Conservation (phyloP, 2,888 invertebrate genomes). For the Meghimatium bilineatum region DNA sequence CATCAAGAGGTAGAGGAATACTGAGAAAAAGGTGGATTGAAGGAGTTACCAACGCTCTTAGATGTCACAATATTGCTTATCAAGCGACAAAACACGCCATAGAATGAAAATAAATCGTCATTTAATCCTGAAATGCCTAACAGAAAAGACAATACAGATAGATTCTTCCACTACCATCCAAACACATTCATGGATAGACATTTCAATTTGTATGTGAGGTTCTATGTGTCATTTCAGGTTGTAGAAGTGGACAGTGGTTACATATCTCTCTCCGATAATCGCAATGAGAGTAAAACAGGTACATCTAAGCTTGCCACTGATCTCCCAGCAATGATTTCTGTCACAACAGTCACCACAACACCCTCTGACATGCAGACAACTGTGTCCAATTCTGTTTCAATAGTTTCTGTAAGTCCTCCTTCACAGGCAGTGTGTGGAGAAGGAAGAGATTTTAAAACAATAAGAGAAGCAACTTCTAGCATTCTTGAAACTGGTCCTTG, state of each 20-base stretch:
- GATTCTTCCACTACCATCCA: too few species aligned
- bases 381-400: neutral
- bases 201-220: neutral
- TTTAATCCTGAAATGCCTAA: too few species aligned
- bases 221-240: conserved; percentile 22
- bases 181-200: neutral
- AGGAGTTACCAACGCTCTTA: too few species aligned
- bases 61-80: too few species aligned
- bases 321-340: neutral
- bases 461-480: neutral
- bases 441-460: neutral
- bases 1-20: too few species aligned
- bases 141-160: too few species aligned
- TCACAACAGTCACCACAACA: neutral
- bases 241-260: neutral
- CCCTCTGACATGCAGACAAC: neutral
- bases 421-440: neutral
- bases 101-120: too few species aligned
- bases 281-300: neutral
- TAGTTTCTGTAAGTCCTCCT: neutral
- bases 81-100: too few species aligned
- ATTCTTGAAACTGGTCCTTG: neutral
- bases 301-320: neutral
- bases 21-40: too few species aligned
- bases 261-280: neutral